phyloP scores from a whole-genome alignment of 2,888 invertebrate species.

The Cacoxenus indagator region DNA sequence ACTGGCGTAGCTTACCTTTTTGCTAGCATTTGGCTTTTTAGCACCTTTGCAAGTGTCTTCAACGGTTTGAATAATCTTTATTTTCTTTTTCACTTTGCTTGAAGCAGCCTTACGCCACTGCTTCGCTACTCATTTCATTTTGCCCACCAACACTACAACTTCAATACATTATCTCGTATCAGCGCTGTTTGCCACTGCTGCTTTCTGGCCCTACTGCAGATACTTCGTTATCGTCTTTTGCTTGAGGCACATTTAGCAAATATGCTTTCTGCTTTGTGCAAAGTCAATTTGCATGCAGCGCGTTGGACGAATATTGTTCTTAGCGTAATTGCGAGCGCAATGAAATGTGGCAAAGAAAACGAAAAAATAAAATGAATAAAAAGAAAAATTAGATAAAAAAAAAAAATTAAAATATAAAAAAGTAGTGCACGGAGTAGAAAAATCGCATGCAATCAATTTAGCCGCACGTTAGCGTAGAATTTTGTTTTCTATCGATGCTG shows the following conservation, averaged over 20 bases:
- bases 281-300: not conserved
- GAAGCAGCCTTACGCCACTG: too few relatives aligned
- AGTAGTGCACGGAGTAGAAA: too few relatives aligned
- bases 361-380: not conserved
- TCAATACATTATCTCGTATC: too few relatives aligned
- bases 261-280: not conserved
- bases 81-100: too few relatives aligned
- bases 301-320: not conserved
- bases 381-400: not conserved
- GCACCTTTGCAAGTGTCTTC: too few relatives aligned
- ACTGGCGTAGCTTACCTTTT: not conserved
- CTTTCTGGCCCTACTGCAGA: not conserved
- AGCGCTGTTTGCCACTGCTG: too few relatives aligned
- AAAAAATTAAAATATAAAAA: not conserved
- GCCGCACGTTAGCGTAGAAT: too few relatives aligned
- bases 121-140: too few relatives aligned
- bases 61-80: too few relatives aligned
- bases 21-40: too few relatives aligned
- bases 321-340: not conserved
- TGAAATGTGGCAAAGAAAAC: not conserved
- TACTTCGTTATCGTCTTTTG: not conserved
- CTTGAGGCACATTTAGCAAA: not conserved
- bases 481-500: not conserved
- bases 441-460: conserved; percentile 4
- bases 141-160: too few relatives aligned